These are phyloP conservation scores for Cichlasoma orientale DNA, from an alignment of 2,797 vertebrate genomes.

Conservation along the genomic window DNA sequence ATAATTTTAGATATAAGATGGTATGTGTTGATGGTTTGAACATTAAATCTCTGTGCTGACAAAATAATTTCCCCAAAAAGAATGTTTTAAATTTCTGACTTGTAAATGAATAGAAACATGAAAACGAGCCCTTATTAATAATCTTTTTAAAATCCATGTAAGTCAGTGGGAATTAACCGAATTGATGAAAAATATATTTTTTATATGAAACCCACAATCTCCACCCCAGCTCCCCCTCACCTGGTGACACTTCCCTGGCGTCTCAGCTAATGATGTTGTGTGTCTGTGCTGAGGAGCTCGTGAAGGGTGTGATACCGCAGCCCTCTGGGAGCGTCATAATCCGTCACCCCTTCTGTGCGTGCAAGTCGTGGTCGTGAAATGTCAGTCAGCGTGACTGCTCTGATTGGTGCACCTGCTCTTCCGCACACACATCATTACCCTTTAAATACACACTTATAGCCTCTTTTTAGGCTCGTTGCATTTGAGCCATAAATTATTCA, in stretches of 20 bases:
- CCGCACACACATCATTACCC: conserved; percentile 13
- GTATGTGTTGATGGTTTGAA: no score
- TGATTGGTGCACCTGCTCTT: conserved; percentile 19
- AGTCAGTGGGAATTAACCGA: neutral
- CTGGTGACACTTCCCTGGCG: neutral
- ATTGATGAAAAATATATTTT: fast-evolving
- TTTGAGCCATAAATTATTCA: conserved; percentile 43
- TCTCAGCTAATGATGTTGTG: neutral
- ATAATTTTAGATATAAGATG: neutral
- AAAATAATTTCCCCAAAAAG: neutral
- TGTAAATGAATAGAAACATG: neutral
- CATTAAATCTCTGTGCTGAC: no score
- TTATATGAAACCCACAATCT: neutral
- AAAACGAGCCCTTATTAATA: neutral
- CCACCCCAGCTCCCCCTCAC: neutral
- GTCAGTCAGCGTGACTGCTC: conserved; percentile 33
- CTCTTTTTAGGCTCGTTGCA: conserved; percentile 5
- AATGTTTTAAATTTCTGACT: neutral
- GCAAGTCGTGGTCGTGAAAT: conserved; percentile 24
- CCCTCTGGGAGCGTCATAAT: conserved; percentile 27
- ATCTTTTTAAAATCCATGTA: neutral
- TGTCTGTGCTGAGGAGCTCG: neutral
- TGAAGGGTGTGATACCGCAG: conserved; percentile 7
- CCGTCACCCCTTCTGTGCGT: conserved; percentile 2
- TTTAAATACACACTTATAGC: conserved; percentile 4